Conservation (phyloP, 1,140 invertebrate species). For the Diorhabda sublineata region DNA sequence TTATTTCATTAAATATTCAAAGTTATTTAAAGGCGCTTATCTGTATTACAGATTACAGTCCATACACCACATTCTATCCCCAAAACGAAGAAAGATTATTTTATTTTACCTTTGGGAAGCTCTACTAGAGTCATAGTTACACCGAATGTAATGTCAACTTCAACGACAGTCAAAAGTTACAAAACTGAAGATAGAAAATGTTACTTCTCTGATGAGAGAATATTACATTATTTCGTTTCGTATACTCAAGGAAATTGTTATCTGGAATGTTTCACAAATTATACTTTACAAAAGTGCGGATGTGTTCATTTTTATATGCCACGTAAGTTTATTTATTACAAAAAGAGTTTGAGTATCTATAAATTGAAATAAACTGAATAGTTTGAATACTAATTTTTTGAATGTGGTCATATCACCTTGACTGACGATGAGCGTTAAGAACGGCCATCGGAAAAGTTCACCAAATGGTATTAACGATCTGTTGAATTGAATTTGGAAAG, state of each 20-base stretch:
- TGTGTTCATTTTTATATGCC: conserved; percentile 44
- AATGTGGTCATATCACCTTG: too few species aligned
- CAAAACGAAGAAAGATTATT: conserved; percentile 50
- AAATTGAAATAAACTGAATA: too few species aligned
- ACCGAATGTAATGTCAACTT: conserved; percentile 54
- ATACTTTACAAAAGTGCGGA: conserved; percentile 36
- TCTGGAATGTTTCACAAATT: conserved; percentile 46
- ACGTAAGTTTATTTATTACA: conserved; percentile 29
- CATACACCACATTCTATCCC: conserved; percentile 54
- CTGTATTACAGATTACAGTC: conserved; percentile 49
- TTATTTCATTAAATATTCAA: too few species aligned
- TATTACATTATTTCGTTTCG: conserved; percentile 46
- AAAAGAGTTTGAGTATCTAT: too few species aligned
- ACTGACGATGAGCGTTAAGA: too few species aligned
- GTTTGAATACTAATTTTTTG: too few species aligned
- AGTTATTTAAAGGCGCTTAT: too few species aligned
- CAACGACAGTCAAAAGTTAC: conserved; percentile 43
- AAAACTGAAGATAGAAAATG: conserved; percentile 54
- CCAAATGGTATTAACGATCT: too few species aligned
- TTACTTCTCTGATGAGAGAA: conserved; percentile 57
- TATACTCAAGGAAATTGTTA: conserved; percentile 46
- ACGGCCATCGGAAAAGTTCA: too few species aligned
- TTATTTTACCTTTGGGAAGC: conserved; percentile 50
- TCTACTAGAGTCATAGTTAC: conserved; percentile 50
- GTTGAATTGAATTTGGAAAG: too few species aligned